phyloP scores from a whole-genome alignment of 2,888 invertebrate genomes.

The Cotesia congregata region DNA sequence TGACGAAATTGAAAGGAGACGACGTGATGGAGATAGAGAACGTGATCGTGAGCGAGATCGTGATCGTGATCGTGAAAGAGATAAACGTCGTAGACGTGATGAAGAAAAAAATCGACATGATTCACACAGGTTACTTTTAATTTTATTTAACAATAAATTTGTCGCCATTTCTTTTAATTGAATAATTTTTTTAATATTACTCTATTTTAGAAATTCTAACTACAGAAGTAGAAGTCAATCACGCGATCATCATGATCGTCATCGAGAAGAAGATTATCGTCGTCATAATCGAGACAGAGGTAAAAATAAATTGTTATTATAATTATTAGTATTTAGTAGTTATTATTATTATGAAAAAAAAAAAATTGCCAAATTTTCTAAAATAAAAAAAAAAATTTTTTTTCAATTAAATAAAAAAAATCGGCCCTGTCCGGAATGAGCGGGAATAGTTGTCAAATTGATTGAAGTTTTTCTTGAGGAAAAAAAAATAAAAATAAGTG shows the following conservation, averaged over 20 bases:
- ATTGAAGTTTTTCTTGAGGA: no score
- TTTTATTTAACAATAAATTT: not conserved
- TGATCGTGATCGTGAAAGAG: conserved; percentile 56
- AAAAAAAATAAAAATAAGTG: no score
- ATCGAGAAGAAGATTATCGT: conserved; percentile 67
- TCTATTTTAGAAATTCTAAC: conserved; percentile 58
- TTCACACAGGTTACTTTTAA: conserved; percentile 55
- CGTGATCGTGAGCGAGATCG: conserved; percentile 58
- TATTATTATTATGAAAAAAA: no score
- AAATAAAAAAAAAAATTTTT: no score
- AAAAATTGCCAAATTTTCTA: no score
- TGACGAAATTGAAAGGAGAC: conserved; percentile 64
- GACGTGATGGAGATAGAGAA: conserved; percentile 58
- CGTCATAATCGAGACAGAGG: conserved; percentile 66
- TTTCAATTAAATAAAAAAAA: no score
- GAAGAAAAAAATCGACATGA: conserved; percentile 66
- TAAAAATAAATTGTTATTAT: conserved; percentile 41
- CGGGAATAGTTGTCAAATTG: no score
- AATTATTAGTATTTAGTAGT: no score
- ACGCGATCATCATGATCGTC: conserved; percentile 65
- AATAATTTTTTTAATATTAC: conserved; percentile 20
- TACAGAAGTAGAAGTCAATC: conserved; percentile 67
- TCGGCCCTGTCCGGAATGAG: no score
- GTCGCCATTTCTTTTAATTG: not conserved
- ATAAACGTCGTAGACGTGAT: conserved; percentile 65